Evolutionary conservation across 2,113 vertebrate genomes (phyloP), one percentile per base, ranked within the genome.

Genomic region (Dryoscopus gambensis): DNA sequence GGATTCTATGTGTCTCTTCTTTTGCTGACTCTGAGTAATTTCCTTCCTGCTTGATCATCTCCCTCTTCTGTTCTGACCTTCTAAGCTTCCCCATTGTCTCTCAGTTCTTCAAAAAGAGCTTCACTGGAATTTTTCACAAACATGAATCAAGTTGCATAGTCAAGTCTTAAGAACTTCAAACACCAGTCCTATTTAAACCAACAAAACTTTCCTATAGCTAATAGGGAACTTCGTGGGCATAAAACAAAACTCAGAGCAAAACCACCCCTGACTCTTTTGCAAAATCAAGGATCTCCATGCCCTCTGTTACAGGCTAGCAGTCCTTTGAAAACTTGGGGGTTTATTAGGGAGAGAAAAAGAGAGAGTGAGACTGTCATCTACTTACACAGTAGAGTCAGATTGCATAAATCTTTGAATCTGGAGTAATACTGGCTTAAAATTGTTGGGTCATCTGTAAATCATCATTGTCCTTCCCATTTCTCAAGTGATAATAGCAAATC

Each of bases 401-500:
- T 93, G 68, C 74, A 93, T 73, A 97, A 90, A 73, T 87, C 76
- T 50, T 91, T 83, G 92, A 96, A 91, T 88, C 35, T 64, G 65
- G 91, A 85, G 35, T 78, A 94, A 90, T 60, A 85, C 47, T 10
- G 2, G 57, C 28, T 70, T 79, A 67, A 93, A 97, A 80, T 80
- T 23, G 12, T 33, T 37, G 62, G 55, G 56, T 85, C 57, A 71
- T 47, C 44, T 3, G 4, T 13, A 69, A 95, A 93, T 89, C 74
- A 85, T 88, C 37, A 49, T 25, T 95, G 73, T 86, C 86, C 79
- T 95, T 91, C 56, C 63, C 27, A 67, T 95, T 93, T 94, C 89
- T 87, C 87, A 93, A 92, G 40, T 84, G 89, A 94, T 96, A 90
- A 97, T 84, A 95, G 46, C 35, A 97, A 97, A 93, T 85, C 55